Percentiles rank a stretch among this genome's conserved stretches.
These are phyloP conservation scores for Zaprionus ornatus DNA, from an alignment of 1,140 invertebrate species.

Conservation along the genomic window DNA sequence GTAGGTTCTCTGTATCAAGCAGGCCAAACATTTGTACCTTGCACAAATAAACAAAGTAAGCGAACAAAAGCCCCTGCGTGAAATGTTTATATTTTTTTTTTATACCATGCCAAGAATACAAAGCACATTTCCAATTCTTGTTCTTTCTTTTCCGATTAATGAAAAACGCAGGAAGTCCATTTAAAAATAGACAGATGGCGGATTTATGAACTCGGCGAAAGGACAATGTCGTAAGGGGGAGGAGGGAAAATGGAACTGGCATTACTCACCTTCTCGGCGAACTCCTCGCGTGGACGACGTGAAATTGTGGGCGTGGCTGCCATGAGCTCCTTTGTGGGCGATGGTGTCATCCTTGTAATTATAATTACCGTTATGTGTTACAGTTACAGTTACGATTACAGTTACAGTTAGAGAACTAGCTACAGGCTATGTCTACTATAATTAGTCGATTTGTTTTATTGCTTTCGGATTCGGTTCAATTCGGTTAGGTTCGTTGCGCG, in stretches of 20 bases:
- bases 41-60: constrained; percentile 60
- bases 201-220: constrained; percentile 17
- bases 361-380: constrained; percentile 10
- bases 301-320: constrained; percentile 70
- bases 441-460: constrained; percentile 1
- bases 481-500: constrained; percentile 12
- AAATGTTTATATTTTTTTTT: constrained; percentile 68
- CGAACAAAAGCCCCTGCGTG: constrained; percentile 34
- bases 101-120: constrained; percentile 50
- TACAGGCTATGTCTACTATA: not conserved
- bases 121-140: constrained; percentile 39
- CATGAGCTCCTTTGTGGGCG: constrained; percentile 78
- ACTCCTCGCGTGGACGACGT: constrained; percentile 76
- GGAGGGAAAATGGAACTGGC: not conserved
- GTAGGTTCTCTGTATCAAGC: not conserved
- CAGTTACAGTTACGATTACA: not conserved
- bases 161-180: constrained; percentile 66
- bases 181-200: constrained; percentile 27
- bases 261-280: constrained; percentile 76
- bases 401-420: not conserved
- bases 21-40: constrained; percentile 32
- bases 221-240: not conserved
- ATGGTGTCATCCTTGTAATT: constrained; percentile 63
- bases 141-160: constrained; percentile 56
- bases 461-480: not conserved